Conservation (phyloP, 2,113 vertebrate species). For the Illadopsis cleaveri region DNA sequence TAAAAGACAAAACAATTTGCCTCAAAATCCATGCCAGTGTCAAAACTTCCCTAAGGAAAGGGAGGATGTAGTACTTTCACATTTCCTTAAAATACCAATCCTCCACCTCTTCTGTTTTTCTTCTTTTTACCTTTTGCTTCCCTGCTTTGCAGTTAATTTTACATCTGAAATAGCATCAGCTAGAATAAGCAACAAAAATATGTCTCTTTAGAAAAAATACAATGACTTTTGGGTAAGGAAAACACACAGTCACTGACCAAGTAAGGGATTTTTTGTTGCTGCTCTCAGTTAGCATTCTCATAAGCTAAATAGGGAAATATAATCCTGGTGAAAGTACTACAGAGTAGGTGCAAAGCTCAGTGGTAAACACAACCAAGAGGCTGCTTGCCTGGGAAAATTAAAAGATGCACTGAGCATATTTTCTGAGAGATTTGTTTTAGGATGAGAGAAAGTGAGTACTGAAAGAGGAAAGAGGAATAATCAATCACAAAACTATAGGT, state of each 20-base stretch:
- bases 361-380: not conserved
- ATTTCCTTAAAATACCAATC: not conserved
- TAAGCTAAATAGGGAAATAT: not conserved
- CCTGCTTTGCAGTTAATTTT: not conserved
- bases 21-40: not conserved
- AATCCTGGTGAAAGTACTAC: not conserved
- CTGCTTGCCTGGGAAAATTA: not conserved
- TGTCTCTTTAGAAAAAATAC: not conserved
- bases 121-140: not conserved
- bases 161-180: not conserved
- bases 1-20: not conserved
- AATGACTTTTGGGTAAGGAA: not conserved
- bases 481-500: not conserved
- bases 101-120: not conserved
- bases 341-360: not conserved
- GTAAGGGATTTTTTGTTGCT: not conserved
- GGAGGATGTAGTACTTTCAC: not conserved
- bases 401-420: not conserved
- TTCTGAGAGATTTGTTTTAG: not conserved
- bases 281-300: not conserved
- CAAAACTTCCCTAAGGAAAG: not conserved
- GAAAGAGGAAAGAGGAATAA: not conserved
- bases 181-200: not conserved
- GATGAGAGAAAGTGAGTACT: not conserved
- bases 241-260: rapidly evolving